Base-by-base conservation (phyloP, 2,888 invertebrate species). In the Tribolium freemani region DNA sequence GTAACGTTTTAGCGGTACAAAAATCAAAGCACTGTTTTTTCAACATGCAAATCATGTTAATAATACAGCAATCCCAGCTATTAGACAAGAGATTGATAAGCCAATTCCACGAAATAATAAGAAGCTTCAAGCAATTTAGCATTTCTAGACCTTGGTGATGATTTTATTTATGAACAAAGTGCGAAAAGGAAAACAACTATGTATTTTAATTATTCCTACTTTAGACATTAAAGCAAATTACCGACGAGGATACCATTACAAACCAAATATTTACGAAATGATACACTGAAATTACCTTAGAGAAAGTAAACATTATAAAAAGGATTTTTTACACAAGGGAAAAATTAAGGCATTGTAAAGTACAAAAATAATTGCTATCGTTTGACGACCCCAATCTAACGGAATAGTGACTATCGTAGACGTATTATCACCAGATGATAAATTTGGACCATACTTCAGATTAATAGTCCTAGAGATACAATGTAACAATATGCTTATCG, bases 1-100 rank as follows among this genome's bases (percentile, higher is more conserved):
- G 11, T 20, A 46, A 38, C 68, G 68, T 68, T 9, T 11, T 26
- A n/a, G 38, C 53, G n/a, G 0, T 3, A 51, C 13, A 38, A 51
- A 56, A 45, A 60, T 10, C 8, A 61, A 67, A 51, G 38, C 26
- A 31, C 44, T 38, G 38, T 38, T 38, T 38, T 53, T 50, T 13
- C 38, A 45, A 13, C 26, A 68, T 68, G 20, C 57, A 68, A 68
- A 68, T 58, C 38, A 10, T 50, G 20, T 44, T 50, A 64, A 64
- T 64, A 16, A 64, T 38, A 46, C 46, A 20, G 31, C 30, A 48
- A 16, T 61, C 46, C 11, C 6, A n/a, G 30, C 21, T 8, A 61
- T 61, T 26, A 61, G 11, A 44, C 31, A 16, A 8, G 45, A 61
- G 61, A 30, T 50, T 50, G 61, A 61, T 61, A 61, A 61, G 48